Conservation (phyloP, 2,888 invertebrate species). For the Lithophane ornitopus region DNA sequence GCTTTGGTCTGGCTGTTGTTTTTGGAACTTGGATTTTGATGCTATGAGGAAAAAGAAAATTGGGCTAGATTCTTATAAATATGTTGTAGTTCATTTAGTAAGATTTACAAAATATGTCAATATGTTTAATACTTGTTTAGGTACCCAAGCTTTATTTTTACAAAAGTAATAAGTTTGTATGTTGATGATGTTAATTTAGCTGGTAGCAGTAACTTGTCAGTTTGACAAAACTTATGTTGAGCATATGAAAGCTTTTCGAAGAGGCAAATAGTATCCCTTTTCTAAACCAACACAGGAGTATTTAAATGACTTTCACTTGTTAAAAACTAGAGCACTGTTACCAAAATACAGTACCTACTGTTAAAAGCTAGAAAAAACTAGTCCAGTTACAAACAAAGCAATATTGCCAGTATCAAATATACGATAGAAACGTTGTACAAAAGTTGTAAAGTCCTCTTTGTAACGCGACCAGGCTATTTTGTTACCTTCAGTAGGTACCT, state of each 20-base stretch:
- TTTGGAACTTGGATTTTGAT: slow-evolving; percentile 1
- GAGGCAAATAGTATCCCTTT: neutral
- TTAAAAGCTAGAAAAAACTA: slow-evolving; percentile 10
- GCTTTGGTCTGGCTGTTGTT: slow-evolving; percentile 21
- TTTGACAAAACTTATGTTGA: neutral
- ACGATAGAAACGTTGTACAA: slow-evolving; percentile 16
- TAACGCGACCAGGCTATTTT: slow-evolving; percentile 50
- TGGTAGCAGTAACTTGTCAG: neutral
- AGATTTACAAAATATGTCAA: neutral
- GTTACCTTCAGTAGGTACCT: slow-evolving; percentile 37
- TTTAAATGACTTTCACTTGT: neutral
- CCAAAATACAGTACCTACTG: slow-evolving; percentile 13
- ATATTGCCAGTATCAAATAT: slow-evolving; percentile 24
- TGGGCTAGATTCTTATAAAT: neutral
- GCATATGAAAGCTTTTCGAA: neutral
- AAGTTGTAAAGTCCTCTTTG: slow-evolving; percentile 57
- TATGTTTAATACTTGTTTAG: no score
- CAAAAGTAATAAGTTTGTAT: neutral
- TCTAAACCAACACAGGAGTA: neutral
- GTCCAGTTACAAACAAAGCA: slow-evolving; percentile 14
- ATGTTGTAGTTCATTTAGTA: neutral
- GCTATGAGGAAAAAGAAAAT: neutral
- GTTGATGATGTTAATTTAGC: neutral
- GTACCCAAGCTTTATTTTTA: neutral
- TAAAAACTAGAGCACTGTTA: neutral